Evolutionary conservation across 1,140 invertebrate species (phyloP), one percentile per base, ranked within the genome.

Genomic region (Anoplophora glabripennis): DNA sequence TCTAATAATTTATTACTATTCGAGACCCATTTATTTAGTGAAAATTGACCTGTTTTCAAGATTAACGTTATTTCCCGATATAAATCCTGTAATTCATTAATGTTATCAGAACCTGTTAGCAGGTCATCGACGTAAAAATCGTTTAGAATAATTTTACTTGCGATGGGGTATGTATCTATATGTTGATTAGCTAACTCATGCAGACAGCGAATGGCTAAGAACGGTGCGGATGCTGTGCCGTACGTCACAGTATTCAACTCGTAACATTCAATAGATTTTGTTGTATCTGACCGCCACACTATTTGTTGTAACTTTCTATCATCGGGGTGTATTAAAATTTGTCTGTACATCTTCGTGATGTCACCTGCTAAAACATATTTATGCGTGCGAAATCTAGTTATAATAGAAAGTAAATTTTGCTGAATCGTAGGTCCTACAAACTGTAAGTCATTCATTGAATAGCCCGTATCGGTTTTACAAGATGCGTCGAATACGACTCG

Each of bases 71-170:
- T 40, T 40, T 40, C 38, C 3, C 14, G 38, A 40, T 40, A 40
- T 40, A 40, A 40, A 4, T n/a, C 14, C 4, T 7, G 38, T 1
- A 40, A 40, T 40, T 40, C 38, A 28, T 69, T 61, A 9, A 55
- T 28, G 14, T 15, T 61, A 54, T 72, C 53, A 14, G 64, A 70
- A 34, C 76, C 77, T 11, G 70, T 67, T 7, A 79, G 53, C 8
- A 76, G 18, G 61, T 80, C 76, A 45, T 80, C 78, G 0, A 79
- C 72, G 57, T 79, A 80, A 53, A 76, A 76, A 60, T 76, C 72
- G 17, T 57, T 53, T 33, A 35, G 8, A 7, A 75, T 61, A 17
- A 67, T 63, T 59, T 69, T 57, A 14, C 66, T 48, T 38, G 64
- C 70, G 12, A 48, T n/a, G 18, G 75, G 69, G 67, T 61, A 73